phyloP scores from a whole-genome alignment of 2,113 vertebrate genomes.

The Paradoxurus hermaphroditus region DNA sequence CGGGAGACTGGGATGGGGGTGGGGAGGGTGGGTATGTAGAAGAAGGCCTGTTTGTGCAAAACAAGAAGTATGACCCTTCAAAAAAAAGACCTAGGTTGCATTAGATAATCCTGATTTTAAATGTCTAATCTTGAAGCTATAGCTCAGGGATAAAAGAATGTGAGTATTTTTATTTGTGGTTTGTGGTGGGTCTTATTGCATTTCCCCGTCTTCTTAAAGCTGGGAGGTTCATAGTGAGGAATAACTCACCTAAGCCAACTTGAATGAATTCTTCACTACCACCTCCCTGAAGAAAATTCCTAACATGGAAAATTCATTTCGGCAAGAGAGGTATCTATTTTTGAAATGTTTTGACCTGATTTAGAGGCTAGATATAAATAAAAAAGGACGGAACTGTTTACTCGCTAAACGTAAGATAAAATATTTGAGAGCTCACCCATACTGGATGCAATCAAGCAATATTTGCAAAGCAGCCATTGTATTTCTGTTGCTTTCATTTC shows the following conservation, averaged over 20 bases:
- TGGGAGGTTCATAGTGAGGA: neutral
- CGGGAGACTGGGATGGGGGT: neutral
- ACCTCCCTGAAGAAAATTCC: constrained; percentile 22
- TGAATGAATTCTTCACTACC: constrained; percentile 38
- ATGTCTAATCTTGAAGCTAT: constrained; percentile 53
- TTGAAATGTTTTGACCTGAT: constrained; percentile 40
- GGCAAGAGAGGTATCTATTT: neutral
- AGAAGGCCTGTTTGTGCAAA: neutral
- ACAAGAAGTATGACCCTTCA: neutral
- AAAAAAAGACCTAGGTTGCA: neutral
- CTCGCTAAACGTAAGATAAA: constrained; percentile 20
- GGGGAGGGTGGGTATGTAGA: neutral
- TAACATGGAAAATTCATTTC: constrained; percentile 49
- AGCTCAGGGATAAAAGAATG: constrained; percentile 35
- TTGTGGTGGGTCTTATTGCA: constrained; percentile 42
- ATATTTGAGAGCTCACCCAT: neutral
- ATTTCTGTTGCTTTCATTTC: constrained; percentile 16
- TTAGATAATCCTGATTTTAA: constrained; percentile 63
- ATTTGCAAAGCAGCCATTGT: neutral
- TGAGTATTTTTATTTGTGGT: constrained; percentile 48
- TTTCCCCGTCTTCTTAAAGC: constrained; percentile 39
- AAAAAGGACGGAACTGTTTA: constrained; percentile 41
- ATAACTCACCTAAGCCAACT: constrained; percentile 48
- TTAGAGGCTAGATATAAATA: constrained; percentile 36
- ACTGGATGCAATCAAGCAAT: neutral